phyloP scores from a whole-genome alignment of 2,888 invertebrate species.

The Apomyelois bistriatella region DNA sequence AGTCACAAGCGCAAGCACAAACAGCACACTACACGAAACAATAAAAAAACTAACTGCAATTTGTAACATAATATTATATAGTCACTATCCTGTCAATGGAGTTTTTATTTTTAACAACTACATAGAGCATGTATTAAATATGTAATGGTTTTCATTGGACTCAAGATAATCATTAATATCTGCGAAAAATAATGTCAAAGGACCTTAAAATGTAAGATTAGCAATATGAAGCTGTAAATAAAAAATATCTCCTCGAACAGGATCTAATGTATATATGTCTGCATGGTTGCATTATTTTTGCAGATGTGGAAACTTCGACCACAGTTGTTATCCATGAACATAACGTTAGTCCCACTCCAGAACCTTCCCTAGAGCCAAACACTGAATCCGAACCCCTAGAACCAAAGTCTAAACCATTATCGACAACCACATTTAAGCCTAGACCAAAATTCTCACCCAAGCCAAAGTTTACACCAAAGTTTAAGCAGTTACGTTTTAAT shows the following conservation, averaged over 20 bases:
- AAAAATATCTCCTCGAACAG: conserved; percentile 21
- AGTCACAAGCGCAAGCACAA: conserved; percentile 23
- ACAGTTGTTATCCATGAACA: conserved; percentile 30
- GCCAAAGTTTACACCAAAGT: conserved; percentile 36
- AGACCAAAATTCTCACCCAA: conserved; percentile 25
- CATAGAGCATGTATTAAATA: background rate
- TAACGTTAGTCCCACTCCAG: conserved; percentile 55
- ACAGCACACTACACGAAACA: conserved; percentile 16
- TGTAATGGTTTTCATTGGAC: too few relatives aligned
- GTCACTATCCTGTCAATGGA: background rate
- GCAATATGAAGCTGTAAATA: background rate
- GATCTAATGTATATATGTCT: conserved; percentile 47
- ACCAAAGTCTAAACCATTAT: conserved; percentile 27
- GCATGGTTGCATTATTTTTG: conserved; percentile 71
- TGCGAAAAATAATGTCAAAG: too few relatives aligned
- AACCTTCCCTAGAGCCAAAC: conserved; percentile 42
- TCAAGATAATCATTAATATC: too few relatives aligned
- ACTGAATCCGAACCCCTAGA: conserved; percentile 23
- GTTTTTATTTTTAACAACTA: background rate
- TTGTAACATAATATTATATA: conserved; percentile 10
- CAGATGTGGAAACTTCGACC: conserved; percentile 73
- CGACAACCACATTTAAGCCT: conserved; percentile 24
- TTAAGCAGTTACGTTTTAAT: conserved; percentile 31
- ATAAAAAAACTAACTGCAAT: conserved; percentile 17
- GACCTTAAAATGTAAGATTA: too few relatives aligned